Base-by-base conservation (phyloP, 2,797 vertebrate genomes). In the Sebastes steindachneri region DNA sequence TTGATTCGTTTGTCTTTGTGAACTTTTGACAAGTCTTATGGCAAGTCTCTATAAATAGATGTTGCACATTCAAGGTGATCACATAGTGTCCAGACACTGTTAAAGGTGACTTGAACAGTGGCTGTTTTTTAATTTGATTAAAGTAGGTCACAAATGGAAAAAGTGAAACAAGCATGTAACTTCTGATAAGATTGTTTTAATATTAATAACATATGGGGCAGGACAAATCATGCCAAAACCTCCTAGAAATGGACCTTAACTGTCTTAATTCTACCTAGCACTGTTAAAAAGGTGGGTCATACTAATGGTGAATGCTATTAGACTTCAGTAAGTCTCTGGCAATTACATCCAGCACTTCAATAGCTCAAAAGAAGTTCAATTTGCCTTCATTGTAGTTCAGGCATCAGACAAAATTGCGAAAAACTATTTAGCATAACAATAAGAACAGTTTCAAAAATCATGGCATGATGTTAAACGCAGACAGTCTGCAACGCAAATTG, bases 1-100 rank as follows among this genome's bases (percentile, higher is more conserved):
- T 75, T 83, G 75, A 84, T 83, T 74, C 63, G 60, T 80, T 75
- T 81, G 75, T 70, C 79, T 80, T 80, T 76, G 68, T 89, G 68
- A 85, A 81, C 74, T 79, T 62, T n/a, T 21, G 54, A 65, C 45
- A 62, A 54, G 54, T 75, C 48, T 75, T 53, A 66, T 77, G 68
- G 35, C 9, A 69, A 68, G 29, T 25, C 33, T 45, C 72, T 85
- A 78, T 73, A 73, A 85, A 85, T 75, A 77, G 59, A 75, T 54
- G 48, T 41, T 53, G 31, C 21, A 62, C 74, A 79, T 69, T 77
- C 63, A 73, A 73, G 63, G 76, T 64, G 62, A 31, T 31, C 9
- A 64, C 57, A 29, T 73, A 33, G 45, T 53, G 33, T 80, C 71
- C 68, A 81, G 37, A 66, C 60, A 67, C 9, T 62, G 53, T 75